Conservation (phyloP, 2,113 vertebrate genomes). For the Suricata suricatta region DNA sequence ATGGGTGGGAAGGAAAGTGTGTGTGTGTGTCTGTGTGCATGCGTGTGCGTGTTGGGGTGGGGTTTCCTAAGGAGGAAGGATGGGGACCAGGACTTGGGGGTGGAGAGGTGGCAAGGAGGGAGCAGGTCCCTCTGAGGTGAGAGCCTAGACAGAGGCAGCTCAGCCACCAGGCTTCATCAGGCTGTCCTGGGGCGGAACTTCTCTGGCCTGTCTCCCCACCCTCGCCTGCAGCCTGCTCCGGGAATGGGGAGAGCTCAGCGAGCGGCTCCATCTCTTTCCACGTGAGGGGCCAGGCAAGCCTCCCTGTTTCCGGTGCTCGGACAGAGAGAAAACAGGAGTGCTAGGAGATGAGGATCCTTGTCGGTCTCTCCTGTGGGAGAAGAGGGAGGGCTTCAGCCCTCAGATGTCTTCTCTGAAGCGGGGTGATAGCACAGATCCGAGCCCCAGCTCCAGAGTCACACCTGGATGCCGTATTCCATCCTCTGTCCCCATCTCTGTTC, state of each 20-base stretch:
- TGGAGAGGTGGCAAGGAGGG: neutral
- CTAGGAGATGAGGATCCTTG: neutral
- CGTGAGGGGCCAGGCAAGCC: neutral
- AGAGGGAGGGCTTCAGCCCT: neutral
- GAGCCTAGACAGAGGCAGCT: neutral
- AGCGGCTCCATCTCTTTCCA: neutral
- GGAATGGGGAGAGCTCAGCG: neutral
- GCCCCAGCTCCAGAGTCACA: neutral
- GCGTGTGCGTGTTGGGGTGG: neutral
- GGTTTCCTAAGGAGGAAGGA: neutral
- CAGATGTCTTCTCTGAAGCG: neutral
- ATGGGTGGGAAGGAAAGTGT: neutral
- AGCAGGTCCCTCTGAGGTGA: neutral
- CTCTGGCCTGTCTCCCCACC: neutral
- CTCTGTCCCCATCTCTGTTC: neutral
- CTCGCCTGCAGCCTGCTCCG: neutral
- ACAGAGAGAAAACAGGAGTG: neutral
- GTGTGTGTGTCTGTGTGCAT: neutral
- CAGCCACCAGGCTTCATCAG: neutral
- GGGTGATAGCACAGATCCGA: neutral
- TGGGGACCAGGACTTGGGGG: neutral
- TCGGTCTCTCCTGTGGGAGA: neutral
- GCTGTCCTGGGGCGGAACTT: neutral
- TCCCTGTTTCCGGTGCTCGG: neutral
- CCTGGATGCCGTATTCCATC: no score